Base-by-base conservation (phyloP, 1,140 invertebrate species). In the Eupeodes corollae region DNA sequence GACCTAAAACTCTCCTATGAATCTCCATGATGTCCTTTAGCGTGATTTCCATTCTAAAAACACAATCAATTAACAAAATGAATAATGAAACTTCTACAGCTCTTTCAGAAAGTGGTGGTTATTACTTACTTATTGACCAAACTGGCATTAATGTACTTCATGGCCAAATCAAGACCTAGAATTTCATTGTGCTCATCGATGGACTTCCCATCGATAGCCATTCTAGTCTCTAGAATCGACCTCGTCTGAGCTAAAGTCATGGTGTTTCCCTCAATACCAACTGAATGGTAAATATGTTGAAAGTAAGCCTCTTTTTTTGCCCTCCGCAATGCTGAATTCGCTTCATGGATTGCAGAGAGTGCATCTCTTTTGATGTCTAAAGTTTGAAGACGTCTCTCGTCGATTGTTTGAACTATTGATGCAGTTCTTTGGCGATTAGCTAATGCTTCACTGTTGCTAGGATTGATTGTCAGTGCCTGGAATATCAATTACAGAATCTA, bases 181-280 rank as follows among this genome's bases (percentile, higher is more conserved):
- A 95, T 90, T 73, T 98, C 95, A 76, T 97, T 97, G 63, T 98
- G 94, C 63, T 98, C 94, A 50, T 91, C 78, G 30, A 98, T 83
- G 66, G 89, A 94, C 71, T 98, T 97, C 0, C 93, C 94, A 41
- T 81, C 84, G 3, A 98, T 82, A 1, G 91, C 92, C 64, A 93
- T 82, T 52, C 88, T 77, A 1, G 92, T 98, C 73, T 98, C 92
- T 10, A 98, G 75, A 49, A 98, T 86, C 44, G 86, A 86, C 51
- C 92, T 74, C 1, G 94, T 93, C 69, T 98, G 88, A 16, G 84
- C 79, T n/a, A 98, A 72, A 26, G 89, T 87, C 83, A 98, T 88
- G 1, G 93, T 97, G 59, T 98, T 98, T 2, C 95, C 95, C 74
- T 98, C 94, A 52, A 98, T 95, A 31, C 88, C 94, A 46, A 94